Percentiles rank a stretch among this genome's conserved stretches.
Conservation (phyloP, 1,140 invertebrate genomes). For the Platorchestia sp. region DNA sequence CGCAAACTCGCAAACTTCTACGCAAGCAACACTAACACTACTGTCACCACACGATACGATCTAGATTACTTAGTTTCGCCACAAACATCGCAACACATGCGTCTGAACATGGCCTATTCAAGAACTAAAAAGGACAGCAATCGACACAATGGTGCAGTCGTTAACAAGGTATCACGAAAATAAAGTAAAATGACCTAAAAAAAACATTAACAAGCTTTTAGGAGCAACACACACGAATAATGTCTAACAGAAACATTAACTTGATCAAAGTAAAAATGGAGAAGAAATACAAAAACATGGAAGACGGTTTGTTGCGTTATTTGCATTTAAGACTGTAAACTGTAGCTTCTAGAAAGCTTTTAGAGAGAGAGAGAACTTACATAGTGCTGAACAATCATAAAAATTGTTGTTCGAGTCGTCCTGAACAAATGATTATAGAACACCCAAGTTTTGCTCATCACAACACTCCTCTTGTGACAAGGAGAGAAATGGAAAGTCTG, state of each 20-base stretch:
- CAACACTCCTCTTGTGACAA: not conserved
- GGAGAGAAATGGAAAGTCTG: not conserved
- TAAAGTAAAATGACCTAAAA: not conserved
- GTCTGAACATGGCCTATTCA: not conserved
- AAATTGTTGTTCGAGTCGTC: not conserved
- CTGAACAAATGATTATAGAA: not conserved
- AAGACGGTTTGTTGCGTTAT: not conserved
- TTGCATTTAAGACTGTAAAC: not conserved
- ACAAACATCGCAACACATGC: not conserved
- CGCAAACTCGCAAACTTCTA: not conserved
- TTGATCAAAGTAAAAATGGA: not conserved
- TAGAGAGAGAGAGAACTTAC: not conserved
- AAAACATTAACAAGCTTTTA: not conserved
- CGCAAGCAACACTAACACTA: not conserved
- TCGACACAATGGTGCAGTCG: not conserved
- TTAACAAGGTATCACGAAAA: not conserved
- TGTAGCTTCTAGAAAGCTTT: not conserved
- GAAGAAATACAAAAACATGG: not conserved
- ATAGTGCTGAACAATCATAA: not conserved
- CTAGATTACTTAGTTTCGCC: not conserved
- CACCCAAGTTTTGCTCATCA: not conserved
- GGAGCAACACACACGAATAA: not conserved
- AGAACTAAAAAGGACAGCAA: not conserved
- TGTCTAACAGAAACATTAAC: not conserved
- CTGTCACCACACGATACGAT: not conserved